A percentile compares a stretch with the other conserved stretches of the same genome.
Evolutionary conservation across 2,113 vertebrate genomes (phyloP).

Genomic region (Girardinichthys multiradiatus): DNA sequence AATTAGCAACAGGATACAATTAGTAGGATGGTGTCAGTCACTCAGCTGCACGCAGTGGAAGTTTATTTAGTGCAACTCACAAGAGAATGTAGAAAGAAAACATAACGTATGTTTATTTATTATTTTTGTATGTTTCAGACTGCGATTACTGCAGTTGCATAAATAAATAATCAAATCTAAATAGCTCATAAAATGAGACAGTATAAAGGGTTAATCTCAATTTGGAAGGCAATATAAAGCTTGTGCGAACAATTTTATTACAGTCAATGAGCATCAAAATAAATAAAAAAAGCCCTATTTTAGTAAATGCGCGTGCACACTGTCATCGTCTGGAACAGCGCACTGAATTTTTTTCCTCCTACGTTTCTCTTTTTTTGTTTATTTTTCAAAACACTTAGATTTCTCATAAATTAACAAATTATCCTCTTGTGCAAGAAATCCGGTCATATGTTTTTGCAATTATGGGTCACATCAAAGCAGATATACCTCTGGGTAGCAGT

Average conservation of each 20-base stretch:
- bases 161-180: background rate
- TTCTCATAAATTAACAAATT: background rate
- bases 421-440: background rate
- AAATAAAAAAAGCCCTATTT: background rate
- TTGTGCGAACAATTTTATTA: background rate
- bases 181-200: background rate
- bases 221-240: background rate
- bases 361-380: background rate
- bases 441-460: background rate
- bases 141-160: no score
- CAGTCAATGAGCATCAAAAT: background rate
- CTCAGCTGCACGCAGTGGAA: constrained; percentile 31
- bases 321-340: constrained; percentile 47
- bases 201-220: background rate
- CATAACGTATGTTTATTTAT: background rate
- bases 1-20: constrained; percentile 52
- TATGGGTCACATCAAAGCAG: constrained; percentile 43
- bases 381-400: background rate
- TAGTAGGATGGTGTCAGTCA: constrained; percentile 57
- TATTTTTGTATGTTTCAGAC: background rate
- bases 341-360: constrained; percentile 21
- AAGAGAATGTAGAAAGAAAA: background rate
- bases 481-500: constrained; percentile 97
- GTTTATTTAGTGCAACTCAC: constrained; percentile 26
- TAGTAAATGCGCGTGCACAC: constrained; percentile 56